Conservation (phyloP, 1,140 invertebrate genomes). For the Drosophila grimshawi region DNA sequence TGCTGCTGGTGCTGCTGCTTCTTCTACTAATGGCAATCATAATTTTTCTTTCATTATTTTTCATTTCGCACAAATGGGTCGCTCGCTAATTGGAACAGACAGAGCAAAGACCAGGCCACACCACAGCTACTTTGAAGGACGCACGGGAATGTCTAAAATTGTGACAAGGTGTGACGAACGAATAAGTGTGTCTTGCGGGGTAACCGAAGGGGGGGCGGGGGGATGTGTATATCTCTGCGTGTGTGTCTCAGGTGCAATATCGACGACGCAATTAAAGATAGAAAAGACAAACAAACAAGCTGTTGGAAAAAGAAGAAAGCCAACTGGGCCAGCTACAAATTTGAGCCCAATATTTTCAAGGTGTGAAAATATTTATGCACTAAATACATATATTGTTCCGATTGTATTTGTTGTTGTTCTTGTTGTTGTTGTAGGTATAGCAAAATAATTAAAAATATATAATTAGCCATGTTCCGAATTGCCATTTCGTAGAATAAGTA, state of each 20-base stretch:
- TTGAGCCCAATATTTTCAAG: constrained; percentile 55
- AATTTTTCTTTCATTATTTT: constrained; percentile 48
- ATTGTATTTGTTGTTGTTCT: constrained; percentile 26
- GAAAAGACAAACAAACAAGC: constrained; percentile 28
- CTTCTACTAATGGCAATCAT: constrained; percentile 60
- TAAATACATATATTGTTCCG: constrained; percentile 16
- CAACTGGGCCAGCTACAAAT: constrained; percentile 15
- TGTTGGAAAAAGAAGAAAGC: constrained; percentile 15
- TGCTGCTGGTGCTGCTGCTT: constrained; percentile 5
- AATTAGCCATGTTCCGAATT: constrained; percentile 27
- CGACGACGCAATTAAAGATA: constrained; percentile 37
- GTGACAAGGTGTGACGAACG: constrained; percentile 70
- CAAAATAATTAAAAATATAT: constrained; percentile 43
- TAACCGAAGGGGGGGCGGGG: too few species aligned
- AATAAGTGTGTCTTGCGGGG: background rate
- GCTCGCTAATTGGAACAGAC: constrained; percentile 72
- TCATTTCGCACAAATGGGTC: constrained; percentile 49
- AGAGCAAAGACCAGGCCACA: constrained; percentile 46
- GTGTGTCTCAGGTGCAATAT: constrained; percentile 33
- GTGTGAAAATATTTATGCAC: constrained; percentile 59
- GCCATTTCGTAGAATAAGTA: constrained; percentile 15
- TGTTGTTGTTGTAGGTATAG: constrained; percentile 49
- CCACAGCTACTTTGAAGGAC: constrained; percentile 73
- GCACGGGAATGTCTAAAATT: constrained; percentile 55
- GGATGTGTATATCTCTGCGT: background rate